These are phyloP conservation scores for Trypoxylon attenuatum DNA, from an alignment of 2,888 invertebrate species.

Conservation along the genomic window DNA sequence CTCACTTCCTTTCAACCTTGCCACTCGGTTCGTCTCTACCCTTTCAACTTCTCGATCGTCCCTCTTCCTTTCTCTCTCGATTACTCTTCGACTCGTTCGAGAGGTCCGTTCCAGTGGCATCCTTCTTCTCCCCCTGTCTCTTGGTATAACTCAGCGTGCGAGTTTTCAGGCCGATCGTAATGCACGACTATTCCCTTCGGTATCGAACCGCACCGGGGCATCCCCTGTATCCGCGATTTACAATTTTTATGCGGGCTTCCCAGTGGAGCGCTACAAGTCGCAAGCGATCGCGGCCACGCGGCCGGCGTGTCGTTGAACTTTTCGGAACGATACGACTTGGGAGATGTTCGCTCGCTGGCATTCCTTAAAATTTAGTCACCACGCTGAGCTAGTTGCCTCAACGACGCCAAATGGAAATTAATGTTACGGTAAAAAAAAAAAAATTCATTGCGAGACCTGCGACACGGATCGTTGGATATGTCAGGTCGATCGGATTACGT, in stretches of 20 bases:
- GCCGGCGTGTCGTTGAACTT: slow-evolving; percentile 46
- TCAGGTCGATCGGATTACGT: no score
- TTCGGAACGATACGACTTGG: slow-evolving; percentile 29
- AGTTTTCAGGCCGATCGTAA: slow-evolving; percentile 52
- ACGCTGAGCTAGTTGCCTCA: background rate
- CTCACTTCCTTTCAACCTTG: slow-evolving; percentile 11
- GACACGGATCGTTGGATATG: slow-evolving; percentile 15
- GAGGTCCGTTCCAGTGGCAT: background rate
- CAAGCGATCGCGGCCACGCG: background rate
- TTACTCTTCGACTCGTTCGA: no score
- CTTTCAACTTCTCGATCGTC: background rate
- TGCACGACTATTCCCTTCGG: slow-evolving; percentile 53
- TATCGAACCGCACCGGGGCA: slow-evolving; percentile 26
- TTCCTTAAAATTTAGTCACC: slow-evolving; percentile 45
- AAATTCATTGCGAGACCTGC: no score
- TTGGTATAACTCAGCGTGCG: slow-evolving; percentile 3
- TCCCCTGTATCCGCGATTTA: slow-evolving; percentile 44
- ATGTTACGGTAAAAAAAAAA: no score
- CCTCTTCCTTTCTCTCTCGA: background rate
- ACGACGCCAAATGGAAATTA: no score
- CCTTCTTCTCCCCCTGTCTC: slow-evolving; percentile 18
- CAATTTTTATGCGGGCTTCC: slow-evolving; percentile 42
- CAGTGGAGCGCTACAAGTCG: slow-evolving; percentile 28
- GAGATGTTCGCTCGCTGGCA: slow-evolving; percentile 17
- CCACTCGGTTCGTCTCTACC: no score